Base-by-base conservation (phyloP, 2,113 vertebrate genomes). In the Dicerorhinus sumatrensis region DNA sequence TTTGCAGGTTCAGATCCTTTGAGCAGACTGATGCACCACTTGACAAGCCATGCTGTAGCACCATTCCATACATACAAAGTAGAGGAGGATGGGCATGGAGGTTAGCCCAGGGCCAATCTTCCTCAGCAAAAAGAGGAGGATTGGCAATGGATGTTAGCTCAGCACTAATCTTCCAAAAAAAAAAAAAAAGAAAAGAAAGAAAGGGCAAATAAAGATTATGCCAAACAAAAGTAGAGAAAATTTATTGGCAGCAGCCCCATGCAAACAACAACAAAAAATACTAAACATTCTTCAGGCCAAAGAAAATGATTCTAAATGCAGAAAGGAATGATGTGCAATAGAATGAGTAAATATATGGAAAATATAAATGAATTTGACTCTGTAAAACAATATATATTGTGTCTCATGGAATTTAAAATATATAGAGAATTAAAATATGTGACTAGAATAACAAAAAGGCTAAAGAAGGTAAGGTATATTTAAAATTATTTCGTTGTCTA, bases 201-300 rank as follows among this genome's bases (percentile, higher is more conserved):
- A 92, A 92, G 65, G 21, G 17, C 56, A 95, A 96, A 39, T 81
- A n/a, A 87, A 82, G 56, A 82, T 51, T 80, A 88, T 46, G 31
- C 60, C 48, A 96, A 31, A 51, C 9, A 67, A 76, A 82, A 69
- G 10, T 36, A 36, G 18, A 75, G 17, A 83, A 82, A 33, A 92
- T 39, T 31, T 56, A 76, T 20, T 67, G 36, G 3, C 58, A 88
- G 31, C 39, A 88, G 36, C 82, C 21, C 5, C 8, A 51, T 72
- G 54, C 48, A 48, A 48, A 48, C 48, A 48, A 48, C 48, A 9
- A 48, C 48, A 48, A 48, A 48, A 48, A 85, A 67, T n/a, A 80
- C 25, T 36, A 63, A 13, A 62, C 5, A 6, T 82, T 58, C 42
- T 75, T 88, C 23, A 16, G 23, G 58, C 31, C 63, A 60, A 75